phyloP scores from a whole-genome alignment of 2,797 vertebrate species.

The Knipowitschia caucasica region DNA sequence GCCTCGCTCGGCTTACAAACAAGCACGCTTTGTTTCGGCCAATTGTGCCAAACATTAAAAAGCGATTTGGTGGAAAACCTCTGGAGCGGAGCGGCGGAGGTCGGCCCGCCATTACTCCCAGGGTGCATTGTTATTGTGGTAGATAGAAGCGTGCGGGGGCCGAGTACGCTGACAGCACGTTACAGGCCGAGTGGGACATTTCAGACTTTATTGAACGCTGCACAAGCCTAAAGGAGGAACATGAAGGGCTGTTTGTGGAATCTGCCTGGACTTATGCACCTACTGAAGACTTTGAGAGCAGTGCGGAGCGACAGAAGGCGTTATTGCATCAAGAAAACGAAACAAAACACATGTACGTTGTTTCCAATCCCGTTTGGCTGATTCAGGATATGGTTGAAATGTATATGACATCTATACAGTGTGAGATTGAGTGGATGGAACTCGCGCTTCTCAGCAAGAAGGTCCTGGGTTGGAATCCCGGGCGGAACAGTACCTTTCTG shows the following conservation, averaged over 20 bases:
- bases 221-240: slow-evolving; percentile 50
- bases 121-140: slow-evolving; percentile 71
- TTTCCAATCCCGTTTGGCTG: too few relatives aligned
- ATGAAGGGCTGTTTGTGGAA: slow-evolving; percentile 30
- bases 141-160: slow-evolving; percentile 46
- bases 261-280: slow-evolving; percentile 4
- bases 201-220: slow-evolving; percentile 60
- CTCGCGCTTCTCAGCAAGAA: too few relatives aligned
- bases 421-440: too few relatives aligned
- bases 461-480: too few relatives aligned
- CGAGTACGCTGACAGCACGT: slow-evolving; percentile 34
- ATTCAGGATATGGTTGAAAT: too few relatives aligned
- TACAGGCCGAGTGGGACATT: slow-evolving; percentile 44
- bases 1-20: slow-evolving; percentile 83
- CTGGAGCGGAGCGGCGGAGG: slow-evolving; percentile 60
- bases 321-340: too few relatives aligned
- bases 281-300: neutral
- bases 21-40: slow-evolving; percentile 82
- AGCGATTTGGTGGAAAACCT: slow-evolving; percentile 79
- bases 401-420: too few relatives aligned
- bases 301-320: neutral
- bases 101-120: slow-evolving; percentile 62
- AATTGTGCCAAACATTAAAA: slow-evolving; percentile 80
- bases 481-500: too few relatives aligned
- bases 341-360: too few relatives aligned